These are phyloP conservation scores for Acanthopleura granulata DNA, from an alignment of 2,888 invertebrate species.

Conservation along the genomic window DNA sequence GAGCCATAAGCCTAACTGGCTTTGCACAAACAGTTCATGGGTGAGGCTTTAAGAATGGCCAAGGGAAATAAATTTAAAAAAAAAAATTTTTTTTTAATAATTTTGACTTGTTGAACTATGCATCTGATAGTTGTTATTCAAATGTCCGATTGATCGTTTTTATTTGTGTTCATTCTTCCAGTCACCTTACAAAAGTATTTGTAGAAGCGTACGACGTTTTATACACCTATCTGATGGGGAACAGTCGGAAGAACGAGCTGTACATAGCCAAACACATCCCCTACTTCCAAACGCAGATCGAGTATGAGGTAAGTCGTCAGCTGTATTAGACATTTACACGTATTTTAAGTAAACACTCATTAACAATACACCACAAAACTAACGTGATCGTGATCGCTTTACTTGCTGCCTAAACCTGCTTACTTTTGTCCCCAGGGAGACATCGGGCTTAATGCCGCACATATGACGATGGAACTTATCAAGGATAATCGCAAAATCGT, in stretches of 20 bases:
- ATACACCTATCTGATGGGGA: conserved; percentile 64
- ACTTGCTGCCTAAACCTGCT: neutral
- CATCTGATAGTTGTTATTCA: no score
- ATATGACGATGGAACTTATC: conserved; percentile 68
- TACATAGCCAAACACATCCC: conserved; percentile 68
- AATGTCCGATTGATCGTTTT: no score
- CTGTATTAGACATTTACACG: neutral
- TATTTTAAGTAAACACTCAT: neutral
- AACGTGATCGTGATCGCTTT: no score
- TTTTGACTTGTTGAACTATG: no score
- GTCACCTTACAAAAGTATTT: conserved; percentile 60
- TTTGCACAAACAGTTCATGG: no score
- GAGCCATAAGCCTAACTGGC: no score
- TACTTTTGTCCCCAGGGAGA: conserved; percentile 48
- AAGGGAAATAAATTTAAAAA: no score
- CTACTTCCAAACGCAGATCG: conserved; percentile 67
- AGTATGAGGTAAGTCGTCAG: conserved; percentile 39
- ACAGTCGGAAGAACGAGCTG: conserved; percentile 68
- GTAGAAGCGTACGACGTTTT: conserved; percentile 63
- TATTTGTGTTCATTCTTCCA: neutral
- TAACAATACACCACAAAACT: no score
- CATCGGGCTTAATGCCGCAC: conserved; percentile 66
- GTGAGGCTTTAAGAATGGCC: no score
- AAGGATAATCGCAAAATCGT: conserved; percentile 68
- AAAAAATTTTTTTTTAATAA: no score